Percentiles rank a stretch among this genome's conserved stretches.
Conservation (phyloP, 2,888 invertebrate species). For the Allacma fusca region DNA sequence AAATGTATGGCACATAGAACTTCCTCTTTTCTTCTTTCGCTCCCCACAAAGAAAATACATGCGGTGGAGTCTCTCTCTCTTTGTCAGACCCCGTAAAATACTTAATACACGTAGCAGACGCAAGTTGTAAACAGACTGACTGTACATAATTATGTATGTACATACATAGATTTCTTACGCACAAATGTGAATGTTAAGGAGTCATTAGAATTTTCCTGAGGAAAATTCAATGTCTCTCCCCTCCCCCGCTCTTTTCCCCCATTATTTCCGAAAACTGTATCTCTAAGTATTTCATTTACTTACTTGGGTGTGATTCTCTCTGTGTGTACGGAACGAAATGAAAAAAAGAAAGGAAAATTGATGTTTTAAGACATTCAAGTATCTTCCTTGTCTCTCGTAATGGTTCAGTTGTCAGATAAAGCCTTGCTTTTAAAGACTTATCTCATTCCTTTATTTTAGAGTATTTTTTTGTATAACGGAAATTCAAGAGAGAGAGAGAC, state of each 20-base stretch:
- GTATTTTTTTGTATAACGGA: not conserved
- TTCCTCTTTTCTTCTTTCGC: not conserved
- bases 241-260: conserved; percentile 4
- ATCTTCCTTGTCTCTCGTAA: not conserved
- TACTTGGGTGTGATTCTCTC: not conserved
- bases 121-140: too few species aligned
- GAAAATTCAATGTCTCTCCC: conserved; percentile 2
- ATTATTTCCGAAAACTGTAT: not conserved
- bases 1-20: conserved; percentile 36
- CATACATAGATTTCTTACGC: too few species aligned
- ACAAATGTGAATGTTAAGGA: too few species aligned
- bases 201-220: too few species aligned
- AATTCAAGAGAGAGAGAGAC: not conserved
- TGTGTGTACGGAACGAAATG: not conserved
- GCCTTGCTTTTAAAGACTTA: not conserved
- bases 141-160: too few species aligned
- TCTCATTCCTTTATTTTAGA: not conserved
- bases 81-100: not conserved
- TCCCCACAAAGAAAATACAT: not conserved
- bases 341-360: conserved; percentile 1
- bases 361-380: conserved; percentile 18
- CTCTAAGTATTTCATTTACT: not conserved
- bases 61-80: conserved; percentile 23
- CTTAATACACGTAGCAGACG: too few species aligned
- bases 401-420: conserved; percentile 9